phyloP scores from a whole-genome alignment of 35 echinoderm and acorn worm genomes.

The Diadema setosum region DNA sequence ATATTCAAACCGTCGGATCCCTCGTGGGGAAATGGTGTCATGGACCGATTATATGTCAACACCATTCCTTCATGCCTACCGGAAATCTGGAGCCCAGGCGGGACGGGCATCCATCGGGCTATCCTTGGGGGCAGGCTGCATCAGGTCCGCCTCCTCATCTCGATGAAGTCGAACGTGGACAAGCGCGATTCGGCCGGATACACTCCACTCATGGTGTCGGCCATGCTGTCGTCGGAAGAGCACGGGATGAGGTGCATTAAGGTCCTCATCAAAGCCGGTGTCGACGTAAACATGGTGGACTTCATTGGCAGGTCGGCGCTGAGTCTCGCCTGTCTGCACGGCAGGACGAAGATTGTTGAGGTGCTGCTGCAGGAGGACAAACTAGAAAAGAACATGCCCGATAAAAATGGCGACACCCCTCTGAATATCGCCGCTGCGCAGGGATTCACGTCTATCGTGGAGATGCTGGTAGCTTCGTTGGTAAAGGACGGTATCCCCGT shows the following conservation, averaged over 20 bases:
- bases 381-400: conserved; percentile 76
- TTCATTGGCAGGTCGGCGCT: conserved; percentile 59
- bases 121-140: conserved; percentile 61
- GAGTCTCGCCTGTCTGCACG: conserved; percentile 62
- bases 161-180: conserved; percentile 60
- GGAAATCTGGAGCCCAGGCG: conserved; percentile 4
- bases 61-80: neutral
- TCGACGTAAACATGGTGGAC: conserved; percentile 65
- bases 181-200: conserved; percentile 67
- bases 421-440: conserved; percentile 74
- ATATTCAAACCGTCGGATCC: neutral
- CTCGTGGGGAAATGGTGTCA: neutral
- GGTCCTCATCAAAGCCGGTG: conserved; percentile 43
- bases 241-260: conserved; percentile 45
- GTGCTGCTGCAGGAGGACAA: conserved; percentile 45
- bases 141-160: conserved; percentile 79
- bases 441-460: conserved; percentile 43
- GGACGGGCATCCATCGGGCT: conserved; percentile 64
- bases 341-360: conserved; percentile 35
- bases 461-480: conserved; percentile 46
- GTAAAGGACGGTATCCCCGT: conserved; percentile 55
- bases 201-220: conserved; percentile 74
- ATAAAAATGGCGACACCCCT: conserved; percentile 79
- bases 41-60: neutral
- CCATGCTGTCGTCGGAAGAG: conserved; percentile 51